Evolutionary conservation across 2,797 vertebrate genomes (phyloP).

Genomic region (Acestrorhynchus altus): DNA sequence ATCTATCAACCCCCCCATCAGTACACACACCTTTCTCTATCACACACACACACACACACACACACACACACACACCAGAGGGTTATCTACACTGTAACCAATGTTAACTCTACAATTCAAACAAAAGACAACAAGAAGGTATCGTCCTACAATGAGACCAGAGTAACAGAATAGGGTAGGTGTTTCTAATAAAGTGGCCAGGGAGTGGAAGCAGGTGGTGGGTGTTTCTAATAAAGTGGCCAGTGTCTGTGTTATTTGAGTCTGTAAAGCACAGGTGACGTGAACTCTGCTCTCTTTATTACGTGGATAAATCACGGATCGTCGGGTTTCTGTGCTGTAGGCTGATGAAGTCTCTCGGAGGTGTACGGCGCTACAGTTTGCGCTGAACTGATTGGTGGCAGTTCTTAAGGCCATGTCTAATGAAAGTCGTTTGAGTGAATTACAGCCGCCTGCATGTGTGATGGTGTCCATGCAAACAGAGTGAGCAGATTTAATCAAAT

Average conservation of each 20-base stretch:
- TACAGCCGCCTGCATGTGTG: neutral
- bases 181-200: neutral
- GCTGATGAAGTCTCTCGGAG: neutral
- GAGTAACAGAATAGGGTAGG: neutral
- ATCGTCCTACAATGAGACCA: too few relatives aligned
- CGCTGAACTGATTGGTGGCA: neutral
- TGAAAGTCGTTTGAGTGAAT: neutral
- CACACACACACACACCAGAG: neutral
- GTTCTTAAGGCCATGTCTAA: neutral
- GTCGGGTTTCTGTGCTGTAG: neutral
- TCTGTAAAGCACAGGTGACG: too few relatives aligned
- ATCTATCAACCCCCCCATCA: neutral
- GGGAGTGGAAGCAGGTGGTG: neutral
- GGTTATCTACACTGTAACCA: neutral
- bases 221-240: neutral
- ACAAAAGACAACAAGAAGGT: neutral
- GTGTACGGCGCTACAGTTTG: neutral
- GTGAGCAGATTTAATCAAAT: constrained; percentile 5
- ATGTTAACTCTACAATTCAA: neutral
- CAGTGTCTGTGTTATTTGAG: too few relatives aligned
- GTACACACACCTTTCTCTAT: neutral
- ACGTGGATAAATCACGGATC: neutral
- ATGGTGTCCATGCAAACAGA: neutral
- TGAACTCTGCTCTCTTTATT: neutral
- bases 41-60: neutral